phyloP scores from a whole-genome alignment of 2,888 invertebrate species.

The Odontocerum albicorne region DNA sequence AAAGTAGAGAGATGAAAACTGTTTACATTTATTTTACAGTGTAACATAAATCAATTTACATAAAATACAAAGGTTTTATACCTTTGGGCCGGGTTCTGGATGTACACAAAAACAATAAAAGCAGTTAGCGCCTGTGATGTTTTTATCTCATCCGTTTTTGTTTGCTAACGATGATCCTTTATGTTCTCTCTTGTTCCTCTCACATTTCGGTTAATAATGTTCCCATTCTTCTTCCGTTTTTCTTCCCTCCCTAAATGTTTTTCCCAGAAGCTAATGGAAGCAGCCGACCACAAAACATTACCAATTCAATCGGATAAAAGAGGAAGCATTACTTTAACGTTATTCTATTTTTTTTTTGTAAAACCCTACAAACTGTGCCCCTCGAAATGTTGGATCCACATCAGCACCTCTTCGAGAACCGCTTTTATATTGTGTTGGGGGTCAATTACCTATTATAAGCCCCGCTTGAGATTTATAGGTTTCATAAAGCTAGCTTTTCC shows the following conservation, averaged over 20 bases:
- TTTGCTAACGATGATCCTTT: constrained; percentile 20
- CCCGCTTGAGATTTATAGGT: too few species aligned
- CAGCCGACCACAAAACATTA: constrained; percentile 5
- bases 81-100: not conserved
- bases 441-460: too few species aligned
- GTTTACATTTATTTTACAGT: constrained; percentile 7
- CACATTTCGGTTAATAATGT: constrained; percentile 19
- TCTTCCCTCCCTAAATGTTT: not conserved
- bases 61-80: constrained; percentile 3
- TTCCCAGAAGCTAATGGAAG: not conserved
- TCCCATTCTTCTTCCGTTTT: not conserved
- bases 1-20: not conserved
- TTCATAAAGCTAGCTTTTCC: too few species aligned
- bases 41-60: constrained; percentile 9
- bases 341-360: constrained; percentile 3
- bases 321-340: constrained; percentile 1
- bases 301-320: constrained; percentile 15
- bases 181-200: constrained; percentile 8
- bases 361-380: too few species aligned
- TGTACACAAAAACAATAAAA: constrained; percentile 7
- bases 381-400: too few species aligned
- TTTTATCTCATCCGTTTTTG: constrained; percentile 17
- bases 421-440: too few species aligned
- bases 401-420: too few species aligned
- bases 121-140: constrained; percentile 17